A percentile compares a stretch with the other conserved stretches of the same genome.
These are phyloP conservation scores for Eurypyga helias DNA, from an alignment of 2,113 vertebrate species.

Conservation along the genomic window DNA sequence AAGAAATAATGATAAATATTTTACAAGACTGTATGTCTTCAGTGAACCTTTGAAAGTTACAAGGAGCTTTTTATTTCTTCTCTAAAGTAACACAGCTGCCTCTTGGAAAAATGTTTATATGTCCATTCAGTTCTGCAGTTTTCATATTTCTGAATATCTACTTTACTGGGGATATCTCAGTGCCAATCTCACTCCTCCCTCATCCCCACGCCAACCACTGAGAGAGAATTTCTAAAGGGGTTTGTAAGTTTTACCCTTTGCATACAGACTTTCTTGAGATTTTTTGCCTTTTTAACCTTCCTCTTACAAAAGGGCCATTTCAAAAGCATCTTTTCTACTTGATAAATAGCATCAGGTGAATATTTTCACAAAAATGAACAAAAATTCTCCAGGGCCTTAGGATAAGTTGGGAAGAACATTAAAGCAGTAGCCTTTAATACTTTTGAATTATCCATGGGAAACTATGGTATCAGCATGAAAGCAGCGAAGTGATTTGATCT, in stretches of 20 bases:
- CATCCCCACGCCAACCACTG: neutral
- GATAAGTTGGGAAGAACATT: neutral
- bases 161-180: neutral
- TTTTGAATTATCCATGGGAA: neutral
- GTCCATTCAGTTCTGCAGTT: neutral
- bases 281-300: neutral
- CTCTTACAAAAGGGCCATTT: neutral
- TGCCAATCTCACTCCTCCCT: neutral
- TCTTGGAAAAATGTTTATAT: neutral
- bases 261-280: neutral
- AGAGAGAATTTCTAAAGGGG: neutral
- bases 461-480: neutral
- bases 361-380: neutral
- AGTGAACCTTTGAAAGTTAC: neutral
- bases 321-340: neutral
- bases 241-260: neutral
- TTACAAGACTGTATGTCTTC: neutral
- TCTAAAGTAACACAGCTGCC: neutral
- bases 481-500: neutral
- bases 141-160: neutral
- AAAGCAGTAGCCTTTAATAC: neutral
- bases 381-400: neutral
- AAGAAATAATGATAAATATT: neutral
- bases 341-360: neutral
- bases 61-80: neutral